These are phyloP conservation scores for Crotalus viridis DNA, from an alignment of 2,113 vertebrate species.

Conservation along the genomic window DNA sequence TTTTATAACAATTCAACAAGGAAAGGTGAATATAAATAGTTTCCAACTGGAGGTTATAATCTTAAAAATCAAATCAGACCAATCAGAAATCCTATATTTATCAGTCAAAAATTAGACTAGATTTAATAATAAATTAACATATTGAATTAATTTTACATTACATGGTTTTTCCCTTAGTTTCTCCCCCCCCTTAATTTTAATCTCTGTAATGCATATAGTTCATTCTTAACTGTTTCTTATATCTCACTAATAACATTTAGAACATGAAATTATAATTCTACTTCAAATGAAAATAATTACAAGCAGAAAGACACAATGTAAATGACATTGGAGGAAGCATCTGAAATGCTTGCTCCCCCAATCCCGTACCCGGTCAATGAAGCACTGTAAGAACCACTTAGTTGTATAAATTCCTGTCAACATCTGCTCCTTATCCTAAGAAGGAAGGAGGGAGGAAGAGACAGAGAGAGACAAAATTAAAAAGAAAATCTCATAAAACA, in stretches of 20 bases:
- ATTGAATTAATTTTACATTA: not conserved
- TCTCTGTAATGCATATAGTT: not conserved
- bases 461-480: not conserved
- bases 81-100: not conserved
- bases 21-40: not conserved
- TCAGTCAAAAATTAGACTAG: not conserved
- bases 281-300: not conserved
- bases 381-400: conserved; percentile 95
- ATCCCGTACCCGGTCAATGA: conserved; percentile 86
- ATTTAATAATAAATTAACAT: not conserved
- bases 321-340: not conserved
- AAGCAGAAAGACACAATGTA: not conserved
- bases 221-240: not conserved
- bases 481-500: not conserved
- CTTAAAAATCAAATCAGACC: not conserved
- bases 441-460: conserved; percentile 1
- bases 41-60: not conserved
- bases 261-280: not conserved
- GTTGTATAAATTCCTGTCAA: conserved; percentile 89
- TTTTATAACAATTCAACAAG: not conserved
- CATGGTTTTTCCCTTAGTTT: not conserved
- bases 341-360: not conserved
- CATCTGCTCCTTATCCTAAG: conserved; percentile 93
- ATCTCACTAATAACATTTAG: not conserved
- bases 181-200: not conserved